phyloP scores from a whole-genome alignment of 2,113 vertebrate genomes.

The Dasypus novemcinctus region DNA sequence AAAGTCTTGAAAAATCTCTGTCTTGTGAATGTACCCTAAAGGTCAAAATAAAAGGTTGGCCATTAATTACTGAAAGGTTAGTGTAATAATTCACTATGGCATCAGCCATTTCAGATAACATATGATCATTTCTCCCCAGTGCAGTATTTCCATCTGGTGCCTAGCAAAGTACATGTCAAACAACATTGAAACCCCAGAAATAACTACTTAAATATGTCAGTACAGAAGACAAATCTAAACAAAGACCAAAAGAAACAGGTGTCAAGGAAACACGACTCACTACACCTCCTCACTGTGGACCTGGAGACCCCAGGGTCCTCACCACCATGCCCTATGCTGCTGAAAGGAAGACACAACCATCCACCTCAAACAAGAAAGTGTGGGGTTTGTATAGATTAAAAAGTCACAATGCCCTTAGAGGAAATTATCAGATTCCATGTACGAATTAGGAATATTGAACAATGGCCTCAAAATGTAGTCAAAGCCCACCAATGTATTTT shows the following conservation, averaged over 20 bases:
- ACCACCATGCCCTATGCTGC: rapidly evolving
- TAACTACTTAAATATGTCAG: not conserved
- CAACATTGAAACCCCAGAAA: not conserved
- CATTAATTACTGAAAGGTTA: constrained; percentile 77
- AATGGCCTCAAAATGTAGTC: not conserved
- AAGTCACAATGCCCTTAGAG: not conserved
- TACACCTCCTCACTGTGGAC: rapidly evolving
- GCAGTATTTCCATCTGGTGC: not conserved
- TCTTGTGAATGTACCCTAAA: constrained; percentile 67
- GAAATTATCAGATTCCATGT: not conserved
- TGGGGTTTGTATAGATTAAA: not conserved
- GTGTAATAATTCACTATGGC: constrained; percentile 69
- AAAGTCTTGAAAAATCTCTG: constrained; percentile 52
- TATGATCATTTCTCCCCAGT: constrained; percentile 58
- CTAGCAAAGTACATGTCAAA: constrained; percentile 18
- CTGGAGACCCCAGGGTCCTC: not conserved
- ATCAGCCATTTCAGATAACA: constrained; percentile 56
- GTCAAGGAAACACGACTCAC: not conserved
- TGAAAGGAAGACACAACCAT: not conserved
- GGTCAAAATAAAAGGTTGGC: constrained; percentile 66
- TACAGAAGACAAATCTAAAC: constrained; percentile 4
- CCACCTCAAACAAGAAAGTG: too few species aligned
- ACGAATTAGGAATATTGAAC: not conserved
- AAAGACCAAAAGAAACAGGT: not conserved
- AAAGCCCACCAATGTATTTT: too few species aligned